phyloP scores from a whole-genome alignment of 2,888 invertebrate species.

The Thyatira batis region DNA sequence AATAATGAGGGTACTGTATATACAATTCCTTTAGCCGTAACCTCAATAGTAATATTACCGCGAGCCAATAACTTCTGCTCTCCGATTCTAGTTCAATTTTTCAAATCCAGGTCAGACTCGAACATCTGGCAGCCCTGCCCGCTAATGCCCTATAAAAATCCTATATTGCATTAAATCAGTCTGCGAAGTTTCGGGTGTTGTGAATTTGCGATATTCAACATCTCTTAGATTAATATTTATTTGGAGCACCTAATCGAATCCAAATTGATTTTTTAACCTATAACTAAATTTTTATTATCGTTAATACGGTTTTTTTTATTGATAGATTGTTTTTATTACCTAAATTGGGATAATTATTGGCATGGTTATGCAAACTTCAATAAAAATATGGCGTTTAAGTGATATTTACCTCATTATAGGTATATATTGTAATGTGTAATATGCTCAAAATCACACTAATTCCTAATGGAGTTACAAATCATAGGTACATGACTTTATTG shows the following conservation, averaged over 20 bases:
- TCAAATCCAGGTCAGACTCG: neutral
- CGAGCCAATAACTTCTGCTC: neutral
- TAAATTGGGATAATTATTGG: too few relatives aligned
- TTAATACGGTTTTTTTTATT: too few relatives aligned
- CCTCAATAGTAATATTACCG: neutral
- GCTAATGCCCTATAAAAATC: conserved; percentile 26
- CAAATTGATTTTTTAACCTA: conserved; percentile 42
- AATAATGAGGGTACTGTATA: neutral
- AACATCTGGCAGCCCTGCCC: conserved; percentile 8
- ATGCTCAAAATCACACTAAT: neutral
- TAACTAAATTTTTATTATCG: too few relatives aligned
- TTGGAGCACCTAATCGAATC: conserved; percentile 48
- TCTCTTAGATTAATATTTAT: conserved; percentile 52
- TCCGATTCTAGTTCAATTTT: neutral
- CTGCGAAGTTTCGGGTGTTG: conserved; percentile 42
- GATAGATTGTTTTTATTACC: too few relatives aligned
- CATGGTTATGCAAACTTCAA: too few relatives aligned
- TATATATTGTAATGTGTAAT: conserved; percentile 4
- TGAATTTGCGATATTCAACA: conserved; percentile 51
- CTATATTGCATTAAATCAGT: conserved; percentile 43
- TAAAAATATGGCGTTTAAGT: too few relatives aligned
- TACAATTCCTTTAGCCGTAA: neutral
- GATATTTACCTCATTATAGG: conserved; percentile 23
- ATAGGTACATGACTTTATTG: neutral
- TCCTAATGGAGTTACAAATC: neutral